These are phyloP conservation scores for Rafetus swinhoei DNA, from an alignment of 2,113 vertebrate genomes.

Conservation along the genomic window DNA sequence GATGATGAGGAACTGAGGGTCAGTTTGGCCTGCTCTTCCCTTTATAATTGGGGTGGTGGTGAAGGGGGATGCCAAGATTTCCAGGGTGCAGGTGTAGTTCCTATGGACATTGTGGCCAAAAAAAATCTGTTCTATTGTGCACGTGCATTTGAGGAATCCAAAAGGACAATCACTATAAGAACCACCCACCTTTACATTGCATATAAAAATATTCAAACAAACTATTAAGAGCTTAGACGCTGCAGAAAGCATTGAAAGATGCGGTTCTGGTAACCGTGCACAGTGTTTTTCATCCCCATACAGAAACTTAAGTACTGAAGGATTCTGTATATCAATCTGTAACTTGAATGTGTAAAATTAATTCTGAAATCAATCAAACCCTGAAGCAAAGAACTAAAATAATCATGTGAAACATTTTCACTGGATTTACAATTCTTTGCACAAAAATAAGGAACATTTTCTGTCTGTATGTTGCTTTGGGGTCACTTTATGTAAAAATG, in stretches of 20 bases:
- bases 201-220: rapidly evolving
- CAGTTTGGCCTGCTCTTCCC: not conserved
- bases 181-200: not conserved
- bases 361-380: not conserved
- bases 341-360: not conserved
- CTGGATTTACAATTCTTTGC: not conserved
- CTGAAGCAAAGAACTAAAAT: rapidly evolving
- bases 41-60: not conserved
- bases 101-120: not conserved
- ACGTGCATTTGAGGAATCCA: not conserved
- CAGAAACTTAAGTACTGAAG: not conserved
- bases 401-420: not conserved
- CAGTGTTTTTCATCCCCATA: not conserved
- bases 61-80: not conserved
- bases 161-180: not conserved
- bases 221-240: not conserved
- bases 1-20: not conserved
- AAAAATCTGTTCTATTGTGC: not conserved
- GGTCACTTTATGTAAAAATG: not conserved
- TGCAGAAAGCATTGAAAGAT: not conserved
- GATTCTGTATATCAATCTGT: not conserved
- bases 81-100: not conserved
- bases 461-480: rapidly evolving
- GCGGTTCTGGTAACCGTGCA: rapidly evolving
- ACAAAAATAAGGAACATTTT: not conserved